A percentile compares a stretch with the other conserved stretches of the same genome.
Conservation (phyloP, 1,140 invertebrate species). For the Papilio aristodemus region DNA sequence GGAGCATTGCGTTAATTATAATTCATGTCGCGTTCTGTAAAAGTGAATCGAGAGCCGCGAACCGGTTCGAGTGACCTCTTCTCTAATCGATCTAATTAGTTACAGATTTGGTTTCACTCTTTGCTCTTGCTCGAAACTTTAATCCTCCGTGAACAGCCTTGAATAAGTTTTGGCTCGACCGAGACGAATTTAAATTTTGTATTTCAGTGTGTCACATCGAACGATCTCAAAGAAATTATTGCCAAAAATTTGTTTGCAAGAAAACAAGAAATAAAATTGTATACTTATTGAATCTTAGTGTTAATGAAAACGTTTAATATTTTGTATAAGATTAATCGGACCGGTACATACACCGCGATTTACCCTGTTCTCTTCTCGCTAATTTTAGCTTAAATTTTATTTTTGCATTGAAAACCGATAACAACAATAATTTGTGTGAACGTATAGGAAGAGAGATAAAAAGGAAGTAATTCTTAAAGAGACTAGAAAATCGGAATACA, state of each 20-base stretch:
- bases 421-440: slow-evolving; percentile 62
- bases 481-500: slow-evolving; percentile 74
- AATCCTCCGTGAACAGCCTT: slow-evolving; percentile 52
- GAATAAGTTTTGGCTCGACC: slow-evolving; percentile 41
- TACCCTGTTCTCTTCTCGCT: slow-evolving; percentile 52
- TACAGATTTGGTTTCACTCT: slow-evolving; percentile 67
- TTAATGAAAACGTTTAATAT: not conserved
- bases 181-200: slow-evolving; percentile 33
- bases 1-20: slow-evolving; percentile 62
- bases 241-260: not conserved
- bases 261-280: not conserved
- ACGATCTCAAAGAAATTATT: not conserved
- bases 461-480: slow-evolving; percentile 59
- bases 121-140: slow-evolving; percentile 44
- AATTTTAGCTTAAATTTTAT: slow-evolving; percentile 66
- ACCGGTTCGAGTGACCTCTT: slow-evolving; percentile 59
- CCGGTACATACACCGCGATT: too few species aligned
- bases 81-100: slow-evolving; percentile 63
- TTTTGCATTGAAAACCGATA: slow-evolving; percentile 71
- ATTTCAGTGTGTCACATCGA: slow-evolving; percentile 15
- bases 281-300: not conserved
- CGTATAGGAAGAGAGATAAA: slow-evolving; percentile 50
- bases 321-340: slow-evolving; percentile 16
- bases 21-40: slow-evolving; percentile 62
- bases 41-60: slow-evolving; percentile 57